Evolutionary conservation across 2,797 vertebrate genomes (phyloP).

Genomic region (Huso huso): DNA sequence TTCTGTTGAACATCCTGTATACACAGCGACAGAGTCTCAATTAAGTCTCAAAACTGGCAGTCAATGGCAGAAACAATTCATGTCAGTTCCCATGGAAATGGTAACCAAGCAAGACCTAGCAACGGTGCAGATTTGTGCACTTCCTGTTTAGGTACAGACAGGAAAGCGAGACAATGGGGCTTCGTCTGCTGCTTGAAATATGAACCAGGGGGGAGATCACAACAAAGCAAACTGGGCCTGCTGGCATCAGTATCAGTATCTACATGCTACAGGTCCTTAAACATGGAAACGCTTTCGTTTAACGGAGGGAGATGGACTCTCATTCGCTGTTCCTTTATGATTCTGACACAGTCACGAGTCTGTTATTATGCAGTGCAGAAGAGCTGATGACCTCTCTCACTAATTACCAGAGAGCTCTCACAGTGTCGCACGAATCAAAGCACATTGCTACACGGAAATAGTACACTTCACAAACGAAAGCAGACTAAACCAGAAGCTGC

Average conservation of each 20-base stretch:
- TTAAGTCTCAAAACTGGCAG: too few species aligned
- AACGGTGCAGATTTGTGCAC: not conserved
- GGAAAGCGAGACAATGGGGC: not conserved
- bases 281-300: not conserved
- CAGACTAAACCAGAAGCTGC: too few species aligned
- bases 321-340: not conserved
- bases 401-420: too few species aligned
- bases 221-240: not conserved
- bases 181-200: too few species aligned
- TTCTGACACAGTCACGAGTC: too few species aligned
- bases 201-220: too few species aligned
- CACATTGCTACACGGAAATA: too few species aligned
- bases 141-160: not conserved
- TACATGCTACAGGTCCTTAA: not conserved
- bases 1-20: constrained; percentile 22
- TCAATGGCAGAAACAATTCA: not conserved
- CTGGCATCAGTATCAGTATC: not conserved
- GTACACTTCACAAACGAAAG: too few species aligned
- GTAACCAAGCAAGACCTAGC: not conserved
- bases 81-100: not conserved
- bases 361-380: too few species aligned
- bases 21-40: constrained; percentile 4
- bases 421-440: too few species aligned
- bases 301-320: not conserved
- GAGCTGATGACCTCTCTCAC: too few species aligned